Percentiles rank a stretch among this genome's conserved stretches.
Conservation (phyloP, 2,888 invertebrate genomes). For the Idaea dimidiata region DNA sequence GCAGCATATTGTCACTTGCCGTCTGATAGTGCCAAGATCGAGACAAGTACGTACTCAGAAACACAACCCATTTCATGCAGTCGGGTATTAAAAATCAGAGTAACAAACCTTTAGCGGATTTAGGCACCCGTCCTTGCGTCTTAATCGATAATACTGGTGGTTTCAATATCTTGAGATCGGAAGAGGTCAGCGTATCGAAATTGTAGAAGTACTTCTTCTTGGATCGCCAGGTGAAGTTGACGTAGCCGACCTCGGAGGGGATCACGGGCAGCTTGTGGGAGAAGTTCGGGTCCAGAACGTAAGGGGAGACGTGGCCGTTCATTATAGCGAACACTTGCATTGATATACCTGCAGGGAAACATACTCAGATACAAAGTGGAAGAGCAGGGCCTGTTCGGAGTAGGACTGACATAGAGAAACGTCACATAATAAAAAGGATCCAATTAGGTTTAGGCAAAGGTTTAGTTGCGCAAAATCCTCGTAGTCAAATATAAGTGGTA, state of each 20-base stretch:
- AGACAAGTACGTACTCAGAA: too few relatives aligned
- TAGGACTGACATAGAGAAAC: background rate
- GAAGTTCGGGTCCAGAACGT: constrained; percentile 93
- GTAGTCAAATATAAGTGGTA: too few relatives aligned
- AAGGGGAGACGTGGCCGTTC: constrained; percentile 91
- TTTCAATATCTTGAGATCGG: constrained; percentile 90
- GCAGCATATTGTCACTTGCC: too few relatives aligned
- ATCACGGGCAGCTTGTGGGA: constrained; percentile 94
- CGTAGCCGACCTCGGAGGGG: constrained; percentile 94
- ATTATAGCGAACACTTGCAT: constrained; percentile 95
- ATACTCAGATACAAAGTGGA: background rate
- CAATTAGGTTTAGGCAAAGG: too few relatives aligned
- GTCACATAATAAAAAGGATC: too few relatives aligned
- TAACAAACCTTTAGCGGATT: constrained; percentile 87
- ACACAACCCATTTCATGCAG: too few relatives aligned
- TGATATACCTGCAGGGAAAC: constrained; percentile 83
- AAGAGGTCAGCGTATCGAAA: constrained; percentile 92
- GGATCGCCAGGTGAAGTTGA: constrained; percentile 95
- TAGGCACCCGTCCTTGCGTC: constrained; percentile 91
- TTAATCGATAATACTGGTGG: constrained; percentile 94
- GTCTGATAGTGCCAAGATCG: too few relatives aligned
- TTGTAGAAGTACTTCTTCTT: constrained; percentile 92
- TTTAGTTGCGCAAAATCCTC: too few relatives aligned
- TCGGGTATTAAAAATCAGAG: background rate
- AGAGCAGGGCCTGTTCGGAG: background rate